Evolutionary conservation across 2,113 vertebrate genomes (phyloP), one percentile per base, ranked within the genome.

Genomic region (Vidua macroura): DNA sequence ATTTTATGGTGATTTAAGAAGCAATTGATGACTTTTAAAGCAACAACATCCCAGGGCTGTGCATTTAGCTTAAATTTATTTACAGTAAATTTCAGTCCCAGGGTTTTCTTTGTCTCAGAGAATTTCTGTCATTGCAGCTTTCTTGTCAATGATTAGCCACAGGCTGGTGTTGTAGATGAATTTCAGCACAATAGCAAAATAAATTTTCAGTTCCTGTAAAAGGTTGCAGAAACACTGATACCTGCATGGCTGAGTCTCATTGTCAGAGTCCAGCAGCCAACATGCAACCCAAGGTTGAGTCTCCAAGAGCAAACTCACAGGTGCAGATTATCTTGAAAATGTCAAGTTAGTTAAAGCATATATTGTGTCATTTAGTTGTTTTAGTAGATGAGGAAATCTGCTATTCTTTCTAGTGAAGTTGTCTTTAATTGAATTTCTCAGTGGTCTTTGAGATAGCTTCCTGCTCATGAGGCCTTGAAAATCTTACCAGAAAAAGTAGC

Each of bases 31-130:
- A 90, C 48, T 97, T 93, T 64, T 70, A 96, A 96, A 94, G 77
- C 92, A 91, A 87, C 12, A 4, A 84, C 90, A 76, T 86, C 96
- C 58, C 80, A 92, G 69, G 60, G 53, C 64, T 80, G 68, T 92
- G 92, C 63, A 62, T 55, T 90, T 97, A 92, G 78, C 93, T 93
- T 86, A 83, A 91, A 97, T 97, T 90, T 97, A 96, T 98, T 98
- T 96, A 95, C 68, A 87, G 74, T 85, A 15, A 63, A 87, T 96
- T 95, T 95, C 76, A 91, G 84, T 83, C 82, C 77, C 77, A 66
- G 43, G 8, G 95, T 95, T 86, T 93, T 94, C 90, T 95, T 95
- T 94, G 70, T 96, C 97, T 97, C 48, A 67, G 95, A 97, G 90
- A 58, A 9, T 55, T 83, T 96, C 85, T 92, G 84, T 74, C 86